Base-by-base conservation (phyloP, 2,113 vertebrate genomes). In the Channa maculata region DNA sequence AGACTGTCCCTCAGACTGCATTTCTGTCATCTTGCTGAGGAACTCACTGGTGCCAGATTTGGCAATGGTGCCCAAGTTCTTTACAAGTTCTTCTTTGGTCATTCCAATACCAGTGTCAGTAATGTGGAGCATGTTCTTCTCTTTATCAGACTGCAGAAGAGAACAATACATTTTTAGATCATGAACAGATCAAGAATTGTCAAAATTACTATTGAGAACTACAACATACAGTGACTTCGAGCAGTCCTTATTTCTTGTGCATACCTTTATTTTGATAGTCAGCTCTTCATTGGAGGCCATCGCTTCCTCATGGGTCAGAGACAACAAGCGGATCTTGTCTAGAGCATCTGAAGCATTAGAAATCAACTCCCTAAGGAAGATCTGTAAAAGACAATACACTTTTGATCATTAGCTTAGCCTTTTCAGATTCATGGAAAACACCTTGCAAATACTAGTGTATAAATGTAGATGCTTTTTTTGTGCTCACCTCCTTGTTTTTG, bases 41-140 rank as follows among this genome's bases (percentile, higher is more conserved):
- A 99, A 99, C 93, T 99, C 98, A 62, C 98, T 99, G 49, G 98
- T 99, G 88, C 98, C 98, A 0, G 98, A 99, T 77, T 99, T 99
- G 4, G 98, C 98, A 64, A 99, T 99, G 50, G 98, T 99, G 59
- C 98, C 98, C 82, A 99, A 87, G 86, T 99, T 99, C 91, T 94
- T 99, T 39, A 99, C 94, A 38, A 99, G 77, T 36, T 99, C 98
- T 0, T 98, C 97, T 80, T 96, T 97, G 59, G 98, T 99, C 98
- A 99, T 99, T 85, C 98, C 98, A 71, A 99, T 93, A 50, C 98
- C 98, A 0, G 98, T 99, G 81, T 99, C 98, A 13, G 97, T 99
- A 88, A 99, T 95, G 44, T 99, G 98, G 34, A 99, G 95, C 96
- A 99, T 96, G 79, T 99, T 99, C 94, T 96, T 99, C 81, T 99